Evolutionary conservation across 2,797 vertebrate species (phyloP).

Genomic region (Eulemur coronatus): DNA sequence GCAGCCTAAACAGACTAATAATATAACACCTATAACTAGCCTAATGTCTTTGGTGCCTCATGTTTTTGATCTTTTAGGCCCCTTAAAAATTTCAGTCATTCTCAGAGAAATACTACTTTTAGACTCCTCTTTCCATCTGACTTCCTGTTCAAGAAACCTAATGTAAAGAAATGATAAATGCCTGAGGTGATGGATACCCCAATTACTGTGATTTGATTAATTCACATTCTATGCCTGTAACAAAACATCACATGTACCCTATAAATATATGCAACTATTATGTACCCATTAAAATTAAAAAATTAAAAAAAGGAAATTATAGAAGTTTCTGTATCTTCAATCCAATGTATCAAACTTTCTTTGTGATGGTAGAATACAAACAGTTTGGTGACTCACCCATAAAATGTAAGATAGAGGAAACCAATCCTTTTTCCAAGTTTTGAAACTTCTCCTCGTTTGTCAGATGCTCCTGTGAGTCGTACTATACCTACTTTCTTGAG

Average conservation of each 20-base stretch:
- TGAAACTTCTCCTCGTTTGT: slow-evolving; percentile 89
- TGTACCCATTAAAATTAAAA: not conserved
- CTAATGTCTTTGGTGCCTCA: not conserved
- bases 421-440: slow-evolving; percentile 93
- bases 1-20: not conserved
- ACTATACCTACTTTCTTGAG: slow-evolving; percentile 92
- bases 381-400: slow-evolving; percentile 88
- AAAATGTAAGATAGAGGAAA: slow-evolving; percentile 95
- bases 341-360: not conserved
- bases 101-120: not conserved
- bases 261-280: not conserved
- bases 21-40: not conserved
- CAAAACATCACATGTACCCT: not conserved
- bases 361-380: not conserved
- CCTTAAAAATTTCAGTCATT: not conserved
- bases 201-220: not conserved
- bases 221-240: not conserved
- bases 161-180: not conserved
- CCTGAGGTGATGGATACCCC: not conserved
- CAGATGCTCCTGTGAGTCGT: slow-evolving; percentile 90
- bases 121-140: not conserved
- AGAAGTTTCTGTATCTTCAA: not conserved
- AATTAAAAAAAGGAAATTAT: not conserved
- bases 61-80: not conserved
- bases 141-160: not conserved